A percentile compares a stretch with the other conserved stretches of the same genome.
These are phyloP conservation scores for Apamea monoglypha DNA, from an alignment of 2,888 invertebrate species.

Conservation along the genomic window DNA sequence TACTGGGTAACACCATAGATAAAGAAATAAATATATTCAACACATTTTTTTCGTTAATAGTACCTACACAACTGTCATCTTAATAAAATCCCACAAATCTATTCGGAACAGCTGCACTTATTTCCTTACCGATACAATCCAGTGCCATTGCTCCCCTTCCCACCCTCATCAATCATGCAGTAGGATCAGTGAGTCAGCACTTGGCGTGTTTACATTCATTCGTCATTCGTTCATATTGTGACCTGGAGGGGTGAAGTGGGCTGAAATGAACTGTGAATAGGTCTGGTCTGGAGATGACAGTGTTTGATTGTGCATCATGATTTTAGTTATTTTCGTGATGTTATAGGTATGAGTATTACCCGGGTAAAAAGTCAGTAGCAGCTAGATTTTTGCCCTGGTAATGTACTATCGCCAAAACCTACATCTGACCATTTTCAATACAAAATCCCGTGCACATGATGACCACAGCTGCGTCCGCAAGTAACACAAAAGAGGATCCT, in stretches of 20 bases:
- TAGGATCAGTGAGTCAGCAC: slow-evolving; percentile 71
- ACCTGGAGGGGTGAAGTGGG: slow-evolving; percentile 46
- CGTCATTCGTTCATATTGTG: slow-evolving; percentile 69
- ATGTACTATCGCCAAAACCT: no score
- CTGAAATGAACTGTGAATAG: slow-evolving; percentile 31
- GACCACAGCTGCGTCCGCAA: no score
- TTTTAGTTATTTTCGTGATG: neutral
- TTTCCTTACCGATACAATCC: slow-evolving; percentile 36
- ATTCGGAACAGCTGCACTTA: slow-evolving; percentile 3
- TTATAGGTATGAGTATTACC: neutral
- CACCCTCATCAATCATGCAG: slow-evolving; percentile 72
- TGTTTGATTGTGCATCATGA: slow-evolving; percentile 13
- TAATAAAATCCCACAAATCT: neutral
- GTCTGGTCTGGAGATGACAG: slow-evolving; percentile 21
- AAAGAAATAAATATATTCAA: no score
- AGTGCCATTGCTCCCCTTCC: slow-evolving; percentile 20
- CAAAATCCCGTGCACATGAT: no score
- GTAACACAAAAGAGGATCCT: no score
- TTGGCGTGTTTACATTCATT: slow-evolving; percentile 69
- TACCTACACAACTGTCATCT: neutral
- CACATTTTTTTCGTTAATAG: neutral
- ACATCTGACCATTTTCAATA: no score
- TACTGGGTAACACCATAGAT: neutral
- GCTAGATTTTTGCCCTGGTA: neutral
- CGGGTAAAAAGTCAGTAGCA: neutral